A percentile compares a stretch with the other conserved stretches of the same genome.
phyloP scores from a whole-genome alignment of 2,888 invertebrate species.

The Drosophila diplacantha region DNA sequence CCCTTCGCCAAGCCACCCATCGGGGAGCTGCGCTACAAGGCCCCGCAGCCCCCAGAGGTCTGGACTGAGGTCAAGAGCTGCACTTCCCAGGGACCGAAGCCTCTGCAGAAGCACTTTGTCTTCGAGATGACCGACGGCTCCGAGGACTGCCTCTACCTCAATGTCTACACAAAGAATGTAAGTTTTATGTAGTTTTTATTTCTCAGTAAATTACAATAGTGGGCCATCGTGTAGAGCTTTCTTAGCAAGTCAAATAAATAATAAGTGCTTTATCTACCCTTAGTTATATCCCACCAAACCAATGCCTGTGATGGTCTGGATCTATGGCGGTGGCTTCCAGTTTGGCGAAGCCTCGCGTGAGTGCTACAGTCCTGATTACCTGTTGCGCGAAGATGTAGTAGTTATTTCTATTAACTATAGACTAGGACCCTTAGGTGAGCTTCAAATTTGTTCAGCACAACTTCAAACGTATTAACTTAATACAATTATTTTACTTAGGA shows the following conservation, averaged over 20 bases:
- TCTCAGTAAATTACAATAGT: too few relatives aligned
- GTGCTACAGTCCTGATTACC: conserved; percentile 78
- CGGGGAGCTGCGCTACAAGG: conserved; percentile 75
- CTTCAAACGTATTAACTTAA: too few relatives aligned
- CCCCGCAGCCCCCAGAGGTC: conserved; percentile 77
- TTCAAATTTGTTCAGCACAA: background rate
- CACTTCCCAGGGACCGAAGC: conserved; percentile 75
- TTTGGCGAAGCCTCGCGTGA: conserved; percentile 78
- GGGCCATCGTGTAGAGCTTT: too few relatives aligned
- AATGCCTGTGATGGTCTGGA: conserved; percentile 79
- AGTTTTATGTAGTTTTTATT: conserved; percentile 37
- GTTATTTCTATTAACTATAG: conserved; percentile 79
- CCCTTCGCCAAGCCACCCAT: conserved; percentile 77
- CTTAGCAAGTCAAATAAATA: too few relatives aligned
- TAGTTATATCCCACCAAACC: conserved; percentile 74
- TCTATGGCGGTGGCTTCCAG: conserved; percentile 80
- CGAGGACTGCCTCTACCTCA: conserved; percentile 80
- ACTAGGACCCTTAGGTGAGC: conserved; percentile 78
- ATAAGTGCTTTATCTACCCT: background rate
- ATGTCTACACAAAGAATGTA: conserved; percentile 78
- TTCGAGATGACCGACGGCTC: conserved; percentile 78
- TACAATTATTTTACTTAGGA: conserved; percentile 63
- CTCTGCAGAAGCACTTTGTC: conserved; percentile 76
- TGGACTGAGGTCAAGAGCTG: conserved; percentile 79
- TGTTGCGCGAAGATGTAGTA: conserved; percentile 78